Evolutionary conservation across 2,113 vertebrate genomes (phyloP).

Genomic region (Aix galericulata): DNA sequence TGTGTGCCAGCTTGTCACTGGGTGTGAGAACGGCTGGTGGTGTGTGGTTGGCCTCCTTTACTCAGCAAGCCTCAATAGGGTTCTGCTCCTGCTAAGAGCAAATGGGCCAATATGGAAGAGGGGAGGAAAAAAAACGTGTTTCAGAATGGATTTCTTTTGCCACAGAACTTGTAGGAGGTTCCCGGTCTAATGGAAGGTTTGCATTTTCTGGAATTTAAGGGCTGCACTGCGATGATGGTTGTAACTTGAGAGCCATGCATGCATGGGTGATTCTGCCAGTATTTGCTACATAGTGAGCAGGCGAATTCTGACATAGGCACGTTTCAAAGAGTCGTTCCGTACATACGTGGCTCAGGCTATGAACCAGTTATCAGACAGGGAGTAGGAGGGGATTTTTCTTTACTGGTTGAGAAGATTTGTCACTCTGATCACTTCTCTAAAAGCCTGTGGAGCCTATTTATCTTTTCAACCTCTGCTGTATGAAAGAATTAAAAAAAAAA

Average conservation of each 20-base stretch:
- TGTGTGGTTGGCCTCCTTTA: accelerated
- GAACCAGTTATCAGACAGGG: neutral
- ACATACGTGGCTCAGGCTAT: accelerated
- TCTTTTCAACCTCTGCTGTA: neutral
- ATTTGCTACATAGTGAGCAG: accelerated
- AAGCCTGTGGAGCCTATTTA: neutral
- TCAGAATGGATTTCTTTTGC: neutral
- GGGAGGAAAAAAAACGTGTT: too few relatives aligned
- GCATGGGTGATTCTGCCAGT: neutral
- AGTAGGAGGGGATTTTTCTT: neutral
- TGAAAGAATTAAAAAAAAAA: too few relatives aligned
- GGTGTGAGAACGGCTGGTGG: neutral
- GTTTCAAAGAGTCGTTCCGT: accelerated
- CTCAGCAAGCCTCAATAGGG: neutral
- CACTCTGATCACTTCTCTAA: neutral
- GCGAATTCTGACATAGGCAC: neutral
- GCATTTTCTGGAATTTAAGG: too few relatives aligned
- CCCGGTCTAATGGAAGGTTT: neutral
- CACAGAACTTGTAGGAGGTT: too few relatives aligned
- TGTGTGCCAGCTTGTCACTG: too few relatives aligned
- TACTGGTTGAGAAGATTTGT: neutral
- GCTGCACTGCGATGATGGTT: accelerated
- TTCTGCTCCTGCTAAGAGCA: neutral
- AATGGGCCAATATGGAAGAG: neutral
- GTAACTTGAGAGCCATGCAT: accelerated